A percentile compares a stretch with the other conserved stretches of the same genome.
These are phyloP conservation scores for Octopus bimaculoides DNA, from an alignment of 1,140 invertebrate genomes.

Conservation along the genomic window DNA sequence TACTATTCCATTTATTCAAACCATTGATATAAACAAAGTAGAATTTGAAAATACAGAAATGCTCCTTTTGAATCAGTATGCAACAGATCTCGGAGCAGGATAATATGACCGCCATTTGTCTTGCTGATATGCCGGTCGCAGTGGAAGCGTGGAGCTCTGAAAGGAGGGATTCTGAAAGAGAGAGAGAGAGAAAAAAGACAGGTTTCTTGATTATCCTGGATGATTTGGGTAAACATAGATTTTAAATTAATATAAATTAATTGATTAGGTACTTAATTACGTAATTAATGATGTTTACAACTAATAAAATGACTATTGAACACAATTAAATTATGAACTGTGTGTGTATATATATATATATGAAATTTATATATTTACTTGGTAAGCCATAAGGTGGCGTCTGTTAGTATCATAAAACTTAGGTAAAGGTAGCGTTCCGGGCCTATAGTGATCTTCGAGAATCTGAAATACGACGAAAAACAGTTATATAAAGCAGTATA, in stretches of 20 bases:
- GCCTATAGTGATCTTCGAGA: background rate
- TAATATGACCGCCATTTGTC: background rate
- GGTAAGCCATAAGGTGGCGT: background rate
- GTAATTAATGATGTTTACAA: too few relatives aligned
- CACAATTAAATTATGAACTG: too few relatives aligned
- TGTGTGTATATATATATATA: too few relatives aligned
- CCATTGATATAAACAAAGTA: too few relatives aligned
- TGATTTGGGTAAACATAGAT: background rate
- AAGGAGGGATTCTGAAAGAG: background rate
- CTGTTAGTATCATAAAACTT: background rate
- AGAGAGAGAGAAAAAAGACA: background rate
- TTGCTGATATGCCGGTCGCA: background rate
- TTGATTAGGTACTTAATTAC: too few relatives aligned
- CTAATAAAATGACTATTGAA: too few relatives aligned
- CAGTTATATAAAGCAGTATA: background rate
- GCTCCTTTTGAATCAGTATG: slow-evolving; percentile 9
- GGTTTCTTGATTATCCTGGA: too few relatives aligned
- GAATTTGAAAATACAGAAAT: too few relatives aligned
- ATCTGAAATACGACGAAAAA: background rate
- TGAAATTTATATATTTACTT: background rate
- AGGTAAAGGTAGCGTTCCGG: background rate
- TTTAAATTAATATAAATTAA: background rate
- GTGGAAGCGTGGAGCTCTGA: background rate
- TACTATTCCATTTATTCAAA: too few relatives aligned
- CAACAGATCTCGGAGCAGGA: background rate